A percentile compares a stretch with the other conserved stretches of the same genome.
Conservation (phyloP, 2,888 invertebrate genomes). For the Athalia rosae region DNA sequence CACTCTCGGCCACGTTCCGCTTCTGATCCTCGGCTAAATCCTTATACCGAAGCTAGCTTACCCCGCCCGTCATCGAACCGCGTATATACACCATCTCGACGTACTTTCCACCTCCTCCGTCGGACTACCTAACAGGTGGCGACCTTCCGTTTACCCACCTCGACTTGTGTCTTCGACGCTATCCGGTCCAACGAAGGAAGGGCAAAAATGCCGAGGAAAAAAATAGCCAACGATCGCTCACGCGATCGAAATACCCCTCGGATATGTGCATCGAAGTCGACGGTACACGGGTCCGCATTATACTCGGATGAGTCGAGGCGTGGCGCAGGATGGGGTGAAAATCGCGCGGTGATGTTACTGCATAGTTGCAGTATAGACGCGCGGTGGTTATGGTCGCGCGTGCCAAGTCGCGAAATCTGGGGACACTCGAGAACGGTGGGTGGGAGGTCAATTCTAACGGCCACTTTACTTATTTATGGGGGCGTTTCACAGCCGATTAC, state of each 20-base stretch:
- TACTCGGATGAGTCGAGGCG: no score
- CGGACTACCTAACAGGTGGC: conserved; percentile 28
- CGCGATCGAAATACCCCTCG: no score
- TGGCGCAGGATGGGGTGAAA: no score
- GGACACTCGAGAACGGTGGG: conserved; percentile 38
- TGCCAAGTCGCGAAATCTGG: conserved; percentile 43
- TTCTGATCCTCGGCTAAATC: conserved; percentile 26
- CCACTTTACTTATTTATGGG: conserved; percentile 45
- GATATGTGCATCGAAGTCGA: no score
- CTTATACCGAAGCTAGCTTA: background rate
- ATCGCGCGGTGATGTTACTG: background rate
- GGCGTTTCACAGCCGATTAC: conserved; percentile 45
- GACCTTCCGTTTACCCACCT: background rate
- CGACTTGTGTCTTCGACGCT: no score
- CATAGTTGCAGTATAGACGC: conserved; percentile 16
- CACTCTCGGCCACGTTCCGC: background rate
- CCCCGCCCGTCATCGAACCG: background rate
- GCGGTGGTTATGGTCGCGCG: conserved; percentile 17
- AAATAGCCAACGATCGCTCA: no score
- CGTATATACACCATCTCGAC: background rate
- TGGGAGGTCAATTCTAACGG: conserved; percentile 42
- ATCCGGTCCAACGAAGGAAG: no score
- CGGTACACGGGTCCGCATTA: no score
- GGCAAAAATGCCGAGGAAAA: no score
- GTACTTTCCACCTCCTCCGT: conserved; percentile 10